Percentiles rank a stretch among this genome's conserved stretches.
Evolutionary conservation across 1,140 invertebrate genomes (phyloP).

Genomic region (Melitaea cinxia): DNA sequence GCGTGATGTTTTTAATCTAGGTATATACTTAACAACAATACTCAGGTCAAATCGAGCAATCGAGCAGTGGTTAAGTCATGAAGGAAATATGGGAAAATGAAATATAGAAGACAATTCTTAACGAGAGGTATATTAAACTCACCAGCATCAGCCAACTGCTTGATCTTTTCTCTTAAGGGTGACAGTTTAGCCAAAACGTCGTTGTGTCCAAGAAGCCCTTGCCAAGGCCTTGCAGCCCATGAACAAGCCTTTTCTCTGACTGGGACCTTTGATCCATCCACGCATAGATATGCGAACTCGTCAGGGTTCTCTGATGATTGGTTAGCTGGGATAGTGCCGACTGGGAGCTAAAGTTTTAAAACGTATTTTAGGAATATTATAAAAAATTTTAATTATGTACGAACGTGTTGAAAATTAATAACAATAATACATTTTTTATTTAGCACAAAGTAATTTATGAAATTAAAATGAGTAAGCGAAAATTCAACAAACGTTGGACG

Average conservation of each 20-base stretch:
- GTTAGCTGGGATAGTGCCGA: conserved; percentile 79
- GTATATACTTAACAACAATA: too few species aligned
- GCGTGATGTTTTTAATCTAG: too few species aligned
- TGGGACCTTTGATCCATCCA: conserved; percentile 88
- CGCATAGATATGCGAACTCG: conserved; percentile 89
- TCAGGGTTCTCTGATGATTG: conserved; percentile 81
- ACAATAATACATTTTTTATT: neutral
- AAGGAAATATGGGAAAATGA: too few species aligned
- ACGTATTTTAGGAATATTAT: too few species aligned
- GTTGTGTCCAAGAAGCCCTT: conserved; percentile 86
- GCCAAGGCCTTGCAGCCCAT: conserved; percentile 92
- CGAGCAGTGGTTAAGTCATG: too few species aligned
- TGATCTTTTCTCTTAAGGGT: conserved; percentile 72
- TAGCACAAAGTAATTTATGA: neutral
- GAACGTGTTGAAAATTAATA: neutral
- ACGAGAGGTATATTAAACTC: conserved; percentile 25
- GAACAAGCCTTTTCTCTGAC: conserved; percentile 86
- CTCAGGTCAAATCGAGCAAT: too few species aligned
- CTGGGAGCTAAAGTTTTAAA: conserved; percentile 82
- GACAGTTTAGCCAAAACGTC: conserved; percentile 80
- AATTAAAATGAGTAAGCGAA: neutral
- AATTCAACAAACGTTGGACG: too few species aligned
- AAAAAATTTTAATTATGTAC: neutral
- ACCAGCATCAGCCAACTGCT: conserved; percentile 68
- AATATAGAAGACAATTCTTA: too few species aligned